Conservation (phyloP, 2,113 vertebrate genomes). For the Sciurus niger region DNA sequence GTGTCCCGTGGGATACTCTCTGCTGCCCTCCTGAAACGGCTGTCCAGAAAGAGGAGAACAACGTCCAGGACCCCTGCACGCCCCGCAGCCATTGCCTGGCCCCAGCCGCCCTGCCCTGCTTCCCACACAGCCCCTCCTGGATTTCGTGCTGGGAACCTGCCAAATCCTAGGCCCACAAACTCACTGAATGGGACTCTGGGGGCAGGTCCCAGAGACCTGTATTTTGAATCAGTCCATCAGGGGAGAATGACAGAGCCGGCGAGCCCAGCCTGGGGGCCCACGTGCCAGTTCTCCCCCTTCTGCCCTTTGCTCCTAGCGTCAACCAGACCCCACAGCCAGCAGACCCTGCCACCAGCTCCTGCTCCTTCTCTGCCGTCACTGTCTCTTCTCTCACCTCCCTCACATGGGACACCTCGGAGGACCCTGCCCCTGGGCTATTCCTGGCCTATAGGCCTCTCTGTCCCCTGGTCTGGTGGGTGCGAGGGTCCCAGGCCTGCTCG, state of each 20-base stretch:
- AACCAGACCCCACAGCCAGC: neutral
- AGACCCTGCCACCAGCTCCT: neutral
- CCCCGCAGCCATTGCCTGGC: accelerated
- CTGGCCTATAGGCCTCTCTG: neutral
- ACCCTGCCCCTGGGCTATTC: neutral
- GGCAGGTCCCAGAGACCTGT: neutral
- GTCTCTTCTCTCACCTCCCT: neutral
- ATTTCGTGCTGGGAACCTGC: neutral
- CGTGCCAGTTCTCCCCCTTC: neutral
- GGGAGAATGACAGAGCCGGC: neutral
- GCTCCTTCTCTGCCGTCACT: no score
- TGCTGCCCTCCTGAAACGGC: conserved; percentile 80
- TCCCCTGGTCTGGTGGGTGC: neutral
- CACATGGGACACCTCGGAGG: neutral
- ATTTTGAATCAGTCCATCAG: neutral
- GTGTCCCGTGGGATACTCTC: conserved; percentile 77
- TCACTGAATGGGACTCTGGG: neutral
- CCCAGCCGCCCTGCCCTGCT: neutral
- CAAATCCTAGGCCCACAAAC: neutral
- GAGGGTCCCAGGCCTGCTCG: neutral
- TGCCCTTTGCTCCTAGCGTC: neutral
- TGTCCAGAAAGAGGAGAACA: conserved; percentile 27
- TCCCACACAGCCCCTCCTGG: neutral
- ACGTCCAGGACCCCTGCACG: neutral
- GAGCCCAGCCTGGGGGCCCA: neutral